Percentiles rank a stretch among this genome's conserved stretches.
Conservation (phyloP, 2,113 vertebrate species). For the Acrocephalus arundinaceus region DNA sequence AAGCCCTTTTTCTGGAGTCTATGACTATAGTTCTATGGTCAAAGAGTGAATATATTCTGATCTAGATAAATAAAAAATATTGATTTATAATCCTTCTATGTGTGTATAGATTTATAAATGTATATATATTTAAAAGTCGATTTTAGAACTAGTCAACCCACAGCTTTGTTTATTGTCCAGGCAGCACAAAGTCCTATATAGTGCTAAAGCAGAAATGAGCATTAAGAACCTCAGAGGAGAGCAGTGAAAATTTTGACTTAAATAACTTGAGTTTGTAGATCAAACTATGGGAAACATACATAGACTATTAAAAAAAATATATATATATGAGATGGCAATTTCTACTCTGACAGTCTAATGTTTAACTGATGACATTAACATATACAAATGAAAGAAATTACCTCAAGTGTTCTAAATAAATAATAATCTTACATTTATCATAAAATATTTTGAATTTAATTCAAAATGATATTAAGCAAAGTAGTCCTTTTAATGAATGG, state of each 20-base stretch:
- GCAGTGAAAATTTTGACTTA: neutral
- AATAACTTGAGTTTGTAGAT: neutral
- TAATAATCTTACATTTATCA: neutral
- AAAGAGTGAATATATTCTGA: neutral
- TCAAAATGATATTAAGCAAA: neutral
- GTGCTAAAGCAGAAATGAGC: neutral
- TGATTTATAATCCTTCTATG: neutral
- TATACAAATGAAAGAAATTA: neutral
- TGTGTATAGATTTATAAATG: neutral
- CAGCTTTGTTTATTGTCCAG: neutral
- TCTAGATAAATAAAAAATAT: neutral
- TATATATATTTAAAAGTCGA: neutral
- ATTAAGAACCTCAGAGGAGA: neutral
- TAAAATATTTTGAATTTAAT: neutral
- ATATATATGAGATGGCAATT: neutral
- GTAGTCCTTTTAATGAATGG: neutral
- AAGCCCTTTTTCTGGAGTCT: neutral
- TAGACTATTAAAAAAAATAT: neutral
- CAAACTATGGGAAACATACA: neutral
- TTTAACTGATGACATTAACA: neutral
- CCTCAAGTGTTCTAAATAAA: neutral
- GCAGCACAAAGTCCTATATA: neutral
- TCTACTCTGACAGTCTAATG: neutral
- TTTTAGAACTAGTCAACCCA: neutral
- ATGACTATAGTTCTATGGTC: neutral